Evolutionary conservation across 2,888 invertebrate species (phyloP).

Genomic region (Megaustenia siamemsis): DNA sequence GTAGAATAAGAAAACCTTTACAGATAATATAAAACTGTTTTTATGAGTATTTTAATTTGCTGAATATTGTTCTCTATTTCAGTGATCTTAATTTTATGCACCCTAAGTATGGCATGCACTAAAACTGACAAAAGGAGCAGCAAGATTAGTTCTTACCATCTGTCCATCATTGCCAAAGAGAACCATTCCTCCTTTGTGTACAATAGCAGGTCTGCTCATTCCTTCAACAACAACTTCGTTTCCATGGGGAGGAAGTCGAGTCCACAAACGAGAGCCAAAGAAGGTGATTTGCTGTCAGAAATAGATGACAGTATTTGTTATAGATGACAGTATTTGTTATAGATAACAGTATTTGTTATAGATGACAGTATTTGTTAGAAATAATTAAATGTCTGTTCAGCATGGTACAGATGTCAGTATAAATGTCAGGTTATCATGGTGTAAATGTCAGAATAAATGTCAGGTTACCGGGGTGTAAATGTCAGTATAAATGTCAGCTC

Average conservation of each 20-base stretch:
- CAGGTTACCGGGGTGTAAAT: no score
- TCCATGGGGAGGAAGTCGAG: constrained; percentile 82
- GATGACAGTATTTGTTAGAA: not conserved
- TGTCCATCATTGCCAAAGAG: constrained; percentile 90
- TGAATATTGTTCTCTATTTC: no score
- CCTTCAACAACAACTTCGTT: constrained; percentile 84
- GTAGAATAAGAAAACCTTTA: no score
- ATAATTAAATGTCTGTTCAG: not conserved
- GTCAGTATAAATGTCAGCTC: no score
- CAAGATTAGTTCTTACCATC: constrained; percentile 82
- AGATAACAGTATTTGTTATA: not conserved
- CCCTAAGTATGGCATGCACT: no score
- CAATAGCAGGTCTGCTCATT: constrained; percentile 84
- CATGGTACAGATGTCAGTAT: no score
- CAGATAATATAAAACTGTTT: no score
- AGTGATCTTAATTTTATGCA: no score
- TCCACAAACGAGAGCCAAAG: constrained; percentile 90
- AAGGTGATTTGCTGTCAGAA: constrained; percentile 84
- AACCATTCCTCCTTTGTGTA: constrained; percentile 89
- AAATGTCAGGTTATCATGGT: no score
- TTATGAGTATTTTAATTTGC: no score
- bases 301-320: not conserved
- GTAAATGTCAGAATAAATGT: no score
- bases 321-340: not conserved
- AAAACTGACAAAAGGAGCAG: no score